Base-by-base conservation (phyloP, 2,797 vertebrate species). In the Cryptoblepharus egeriae region DNA sequence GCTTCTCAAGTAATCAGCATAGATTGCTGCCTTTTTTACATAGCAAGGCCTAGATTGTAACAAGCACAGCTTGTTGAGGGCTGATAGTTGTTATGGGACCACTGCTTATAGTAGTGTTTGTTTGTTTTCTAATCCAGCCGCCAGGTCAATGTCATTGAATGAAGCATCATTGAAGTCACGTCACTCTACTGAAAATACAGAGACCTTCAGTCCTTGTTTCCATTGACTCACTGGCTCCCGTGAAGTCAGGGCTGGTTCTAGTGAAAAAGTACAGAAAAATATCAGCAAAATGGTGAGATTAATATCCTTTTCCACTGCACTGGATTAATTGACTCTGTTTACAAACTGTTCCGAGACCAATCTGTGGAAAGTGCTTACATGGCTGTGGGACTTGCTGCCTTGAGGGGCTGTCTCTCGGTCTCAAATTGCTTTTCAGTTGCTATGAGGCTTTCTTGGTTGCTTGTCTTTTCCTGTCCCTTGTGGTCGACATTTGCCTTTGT, bases 401-500 rank as follows among this genome's bases (percentile, higher is more conserved):
- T 1, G 0, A 85, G 84, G 79, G 70, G 15, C n/a, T 1, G 24
- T 1, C 77, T 13, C 79, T 72, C 77, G 65, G 64, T 81, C 69
- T 77, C 79, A 81, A 30, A 81, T 72, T 88, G 55, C 32, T 2
- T n/a, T n/a, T 0, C 49, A 18, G 35, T 74, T 78, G 79, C 77
- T 77, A 75, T 42, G 57, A 1, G 2, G 65, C 57, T 78, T 76
- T 79, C 15, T 32, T 30, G 84, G 57, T 55, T 64, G 64, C 60
- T 67, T 76, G 57, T 69, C 82, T 79, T 63, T 68, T 75, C 37
- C 58, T 22, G 63, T 5, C 81, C 77, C 82, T 88, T 84, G 83
- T 6, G 8, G 87, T 55, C 49, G 81, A 57, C 57, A 30, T 88
- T 81, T 72, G 39, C 55, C 65, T 85, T 81, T 82, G 81, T 85